A percentile compares a stretch with the other conserved stretches of the same genome.
phyloP scores from a whole-genome alignment of 2,888 invertebrate species.

The Chaetoderma sp. region DNA sequence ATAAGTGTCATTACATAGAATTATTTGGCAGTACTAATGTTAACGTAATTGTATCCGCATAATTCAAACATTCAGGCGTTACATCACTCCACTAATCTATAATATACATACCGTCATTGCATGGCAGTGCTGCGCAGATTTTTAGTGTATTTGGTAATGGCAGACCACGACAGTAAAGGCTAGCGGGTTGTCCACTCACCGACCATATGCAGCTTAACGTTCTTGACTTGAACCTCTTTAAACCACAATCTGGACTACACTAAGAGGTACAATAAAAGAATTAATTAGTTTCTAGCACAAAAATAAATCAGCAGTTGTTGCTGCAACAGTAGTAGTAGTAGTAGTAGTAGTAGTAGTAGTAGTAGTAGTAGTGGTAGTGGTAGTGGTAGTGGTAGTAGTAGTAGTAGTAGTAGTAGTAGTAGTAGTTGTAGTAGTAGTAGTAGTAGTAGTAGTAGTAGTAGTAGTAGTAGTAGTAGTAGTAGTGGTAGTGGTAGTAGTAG shows the following conservation, averaged over 20 bases:
- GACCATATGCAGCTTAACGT: constrained; percentile 94
- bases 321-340: not conserved
- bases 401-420: too few relatives aligned
- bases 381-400: too few relatives aligned
- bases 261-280: constrained; percentile 34
- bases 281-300: not conserved
- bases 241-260: constrained; percentile 86
- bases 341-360: not conserved
- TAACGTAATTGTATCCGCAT: not conserved
- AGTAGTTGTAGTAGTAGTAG: too few relatives aligned
- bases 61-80: not conserved
- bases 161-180: constrained; percentile 82
- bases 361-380: constrained; percentile 16
- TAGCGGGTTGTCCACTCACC: constrained; percentile 84
- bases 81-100: not conserved
- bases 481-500: too few relatives aligned
- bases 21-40: not conserved
- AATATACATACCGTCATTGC: constrained; percentile 71
- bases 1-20: too few relatives aligned
- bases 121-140: constrained; percentile 79
- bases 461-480: too few relatives aligned
- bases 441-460: too few relatives aligned
- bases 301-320: not conserved
- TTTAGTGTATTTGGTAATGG: constrained; percentile 82
- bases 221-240: constrained; percentile 87